These are phyloP conservation scores for Rynchops niger DNA, from an alignment of 2,113 vertebrate genomes.

Conservation along the genomic window DNA sequence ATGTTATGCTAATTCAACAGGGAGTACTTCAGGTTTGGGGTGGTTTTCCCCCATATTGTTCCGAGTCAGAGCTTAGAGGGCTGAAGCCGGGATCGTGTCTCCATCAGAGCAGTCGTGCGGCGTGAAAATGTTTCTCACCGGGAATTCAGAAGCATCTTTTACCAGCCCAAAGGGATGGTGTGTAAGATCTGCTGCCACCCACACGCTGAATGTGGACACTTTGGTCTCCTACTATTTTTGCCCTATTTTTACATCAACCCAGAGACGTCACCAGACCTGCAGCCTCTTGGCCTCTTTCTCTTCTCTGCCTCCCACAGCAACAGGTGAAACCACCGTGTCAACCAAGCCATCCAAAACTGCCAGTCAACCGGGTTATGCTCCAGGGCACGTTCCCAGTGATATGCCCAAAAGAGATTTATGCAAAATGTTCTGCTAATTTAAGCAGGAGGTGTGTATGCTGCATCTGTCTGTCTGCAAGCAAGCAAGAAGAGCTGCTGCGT, in stretches of 20 bases:
- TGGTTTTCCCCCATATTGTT: not conserved
- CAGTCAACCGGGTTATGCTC: not conserved
- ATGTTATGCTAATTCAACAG: not conserved
- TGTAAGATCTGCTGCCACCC: not conserved
- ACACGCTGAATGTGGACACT: not conserved
- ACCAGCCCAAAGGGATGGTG: not conserved
- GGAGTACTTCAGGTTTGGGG: not conserved
- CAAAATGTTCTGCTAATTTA: not conserved
- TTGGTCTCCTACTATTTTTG: not conserved
- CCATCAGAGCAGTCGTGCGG: not conserved
- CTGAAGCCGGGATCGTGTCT: not conserved
- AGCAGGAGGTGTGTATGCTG: not conserved
- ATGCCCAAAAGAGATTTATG: not conserved
- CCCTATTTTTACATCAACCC: not conserved
- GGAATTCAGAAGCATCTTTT: not conserved
- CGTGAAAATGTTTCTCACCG: not conserved
- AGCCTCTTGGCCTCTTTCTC: not conserved
- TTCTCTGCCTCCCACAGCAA: not conserved
- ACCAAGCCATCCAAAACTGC: not conserved
- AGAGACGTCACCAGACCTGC: not conserved
- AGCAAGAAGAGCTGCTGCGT: not conserved
- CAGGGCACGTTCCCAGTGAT: not conserved
- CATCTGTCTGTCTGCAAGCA: conserved; percentile 40
- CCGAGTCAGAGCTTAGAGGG: not conserved
- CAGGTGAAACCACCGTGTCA: not conserved